Percentiles rank a stretch among this genome's conserved stretches.
phyloP scores from a whole-genome alignment of 2,888 invertebrate species.

The Neoaliturus tenellus region DNA sequence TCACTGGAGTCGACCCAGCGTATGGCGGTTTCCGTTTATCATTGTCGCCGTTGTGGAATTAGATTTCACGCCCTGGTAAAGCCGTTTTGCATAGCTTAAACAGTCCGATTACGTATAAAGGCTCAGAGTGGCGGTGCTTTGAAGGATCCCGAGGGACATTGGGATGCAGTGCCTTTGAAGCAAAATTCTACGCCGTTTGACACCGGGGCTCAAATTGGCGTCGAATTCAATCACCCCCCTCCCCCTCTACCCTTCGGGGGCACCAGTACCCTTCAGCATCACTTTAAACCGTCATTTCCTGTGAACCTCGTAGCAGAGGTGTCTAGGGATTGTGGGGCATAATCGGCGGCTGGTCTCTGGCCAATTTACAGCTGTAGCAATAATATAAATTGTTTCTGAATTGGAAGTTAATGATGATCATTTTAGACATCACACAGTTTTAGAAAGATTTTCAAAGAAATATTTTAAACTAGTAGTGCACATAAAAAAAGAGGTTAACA shows the following conservation, averaged over 20 bases:
- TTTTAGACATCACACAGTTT: too few species aligned
- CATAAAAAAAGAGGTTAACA: too few species aligned
- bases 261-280: constrained; percentile 23
- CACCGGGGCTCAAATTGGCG: constrained; percentile 54
- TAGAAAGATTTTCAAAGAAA: too few species aligned
- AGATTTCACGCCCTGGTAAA: not conserved
- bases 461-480: too few species aligned
- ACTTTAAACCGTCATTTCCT: not conserved
- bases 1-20: too few species aligned
- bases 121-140: not conserved
- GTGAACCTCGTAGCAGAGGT: not conserved
- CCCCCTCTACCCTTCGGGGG: not conserved
- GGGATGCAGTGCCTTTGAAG: constrained; percentile 60
- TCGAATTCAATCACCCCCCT: constrained; percentile 43
- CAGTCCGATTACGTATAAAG: constrained; percentile 15
- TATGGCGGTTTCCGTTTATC: too few species aligned
- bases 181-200: constrained; percentile 51
- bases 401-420: too few species aligned
- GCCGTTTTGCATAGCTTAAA: constrained; percentile 2
- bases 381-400: too few species aligned
- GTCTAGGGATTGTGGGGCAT: too few species aligned
- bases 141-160: constrained; percentile 50
- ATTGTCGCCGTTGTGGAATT: not conserved
- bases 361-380: too few species aligned
- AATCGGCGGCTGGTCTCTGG: too few species aligned